phyloP scores from a whole-genome alignment of 2,113 vertebrate species.

The Hippocampus zosterae region DNA sequence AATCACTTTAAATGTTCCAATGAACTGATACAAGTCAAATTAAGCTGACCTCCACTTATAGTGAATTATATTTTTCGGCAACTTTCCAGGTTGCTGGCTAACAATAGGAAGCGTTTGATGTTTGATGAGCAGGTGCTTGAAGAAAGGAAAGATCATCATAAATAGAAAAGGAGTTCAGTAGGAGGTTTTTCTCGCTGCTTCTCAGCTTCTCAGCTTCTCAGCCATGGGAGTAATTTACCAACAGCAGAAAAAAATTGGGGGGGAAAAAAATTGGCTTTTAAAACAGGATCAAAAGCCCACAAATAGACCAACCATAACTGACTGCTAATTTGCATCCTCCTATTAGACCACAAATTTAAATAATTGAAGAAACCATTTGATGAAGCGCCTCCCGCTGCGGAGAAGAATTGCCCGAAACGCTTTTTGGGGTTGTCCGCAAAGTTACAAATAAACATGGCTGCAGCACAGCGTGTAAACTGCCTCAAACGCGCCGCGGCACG shows the following conservation, averaged over 20 bases:
- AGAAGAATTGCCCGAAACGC: conserved; percentile 34
- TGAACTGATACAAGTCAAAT: not conserved
- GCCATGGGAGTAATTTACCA: conserved; percentile 25
- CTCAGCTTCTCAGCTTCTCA: conserved; percentile 19
- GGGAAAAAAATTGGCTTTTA: not conserved
- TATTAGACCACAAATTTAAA: conserved; percentile 34
- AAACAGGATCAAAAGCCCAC: conserved; percentile 3
- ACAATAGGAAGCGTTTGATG: conserved; percentile 31
- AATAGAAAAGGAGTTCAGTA: conserved; percentile 20
- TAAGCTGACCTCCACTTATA: conserved; percentile 14
- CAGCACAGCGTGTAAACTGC: conserved; percentile 31
- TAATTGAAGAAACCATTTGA: conserved; percentile 2
- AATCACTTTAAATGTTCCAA: conserved; percentile 4
- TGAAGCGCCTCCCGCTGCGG: conserved; percentile 14
- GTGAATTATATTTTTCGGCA: conserved; percentile 14
- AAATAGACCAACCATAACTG: conserved; percentile 16
- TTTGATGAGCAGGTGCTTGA: conserved; percentile 36
- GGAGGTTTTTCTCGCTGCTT: conserved; percentile 2
- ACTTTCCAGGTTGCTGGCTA: conserved; percentile 37
- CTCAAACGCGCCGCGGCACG: conserved; percentile 42
- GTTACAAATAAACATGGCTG: conserved; percentile 34
- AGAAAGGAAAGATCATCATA: conserved; percentile 25
- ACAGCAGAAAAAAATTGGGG: conserved; percentile 4
- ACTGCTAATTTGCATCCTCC: conserved; percentile 26
- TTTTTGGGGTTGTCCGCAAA: conserved; percentile 8